Evolutionary conservation across 2,797 vertebrate genomes (phyloP).

Genomic region (Siniperca obscura): DNA sequence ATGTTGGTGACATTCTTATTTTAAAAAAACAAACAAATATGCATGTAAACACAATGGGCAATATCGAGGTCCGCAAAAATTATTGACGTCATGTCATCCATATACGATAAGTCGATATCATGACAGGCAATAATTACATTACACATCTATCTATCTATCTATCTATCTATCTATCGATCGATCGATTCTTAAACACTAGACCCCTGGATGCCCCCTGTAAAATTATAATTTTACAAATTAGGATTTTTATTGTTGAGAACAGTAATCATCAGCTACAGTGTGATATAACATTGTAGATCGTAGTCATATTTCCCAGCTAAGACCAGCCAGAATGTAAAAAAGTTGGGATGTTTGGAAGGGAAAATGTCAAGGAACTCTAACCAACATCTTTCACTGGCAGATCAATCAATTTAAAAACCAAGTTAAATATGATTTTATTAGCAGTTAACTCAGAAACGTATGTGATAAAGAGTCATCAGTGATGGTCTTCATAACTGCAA

Average conservation of each 20-base stretch:
- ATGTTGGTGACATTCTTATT: too few relatives aligned
- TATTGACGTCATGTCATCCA: too few relatives aligned
- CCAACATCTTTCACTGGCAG: background rate
- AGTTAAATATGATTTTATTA: background rate
- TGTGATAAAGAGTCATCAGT: constrained; percentile 7
- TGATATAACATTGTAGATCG: background rate
- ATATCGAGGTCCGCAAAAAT: too few relatives aligned
- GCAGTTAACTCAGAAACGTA: background rate
- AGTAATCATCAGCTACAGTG: background rate
- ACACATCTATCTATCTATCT: too few relatives aligned
- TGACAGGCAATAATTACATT: too few relatives aligned
- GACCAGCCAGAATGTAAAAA: constrained; percentile 4
- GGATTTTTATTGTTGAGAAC: background rate
- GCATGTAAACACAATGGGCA: too few relatives aligned
- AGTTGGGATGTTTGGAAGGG: background rate
- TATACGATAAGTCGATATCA: too few relatives aligned
- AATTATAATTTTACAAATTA: background rate
- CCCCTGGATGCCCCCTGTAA: background rate
- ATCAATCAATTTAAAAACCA: constrained; percentile 13
- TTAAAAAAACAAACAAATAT: too few relatives aligned
- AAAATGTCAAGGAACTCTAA: background rate
- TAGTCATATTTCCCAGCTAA: background rate
- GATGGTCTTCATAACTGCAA: constrained; percentile 10
- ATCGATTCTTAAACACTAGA: too few relatives aligned
- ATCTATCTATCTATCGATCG: too few relatives aligned